Evolutionary conservation across 2,113 vertebrate genomes (phyloP).

Genomic region (Pseudopodoces humilis): DNA sequence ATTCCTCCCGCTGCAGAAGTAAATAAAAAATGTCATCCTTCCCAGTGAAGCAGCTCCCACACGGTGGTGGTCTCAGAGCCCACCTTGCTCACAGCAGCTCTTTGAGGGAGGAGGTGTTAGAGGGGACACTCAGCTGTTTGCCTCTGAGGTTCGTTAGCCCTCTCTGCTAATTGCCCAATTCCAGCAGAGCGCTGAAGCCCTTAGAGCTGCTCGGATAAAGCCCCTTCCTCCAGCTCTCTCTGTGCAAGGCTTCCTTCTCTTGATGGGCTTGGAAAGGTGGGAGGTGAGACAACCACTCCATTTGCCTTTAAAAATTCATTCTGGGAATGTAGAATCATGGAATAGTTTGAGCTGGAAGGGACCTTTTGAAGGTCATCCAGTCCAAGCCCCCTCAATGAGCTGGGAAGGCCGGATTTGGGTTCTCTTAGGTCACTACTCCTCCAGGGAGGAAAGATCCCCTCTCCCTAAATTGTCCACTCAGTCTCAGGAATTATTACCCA

Average conservation of each 20-base stretch:
- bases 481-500: not conserved
- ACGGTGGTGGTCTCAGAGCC: not conserved
- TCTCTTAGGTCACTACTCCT: accelerated
- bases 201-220: not conserved
- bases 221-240: no score
- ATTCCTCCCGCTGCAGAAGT: accelerated
- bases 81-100: not conserved
- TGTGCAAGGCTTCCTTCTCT: accelerated
- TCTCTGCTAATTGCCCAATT: not conserved
- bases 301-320: not conserved
- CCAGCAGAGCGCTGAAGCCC: not conserved
- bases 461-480: not conserved
- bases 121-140: not conserved
- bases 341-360: not conserved
- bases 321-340: not conserved
- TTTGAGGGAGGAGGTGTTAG: not conserved
- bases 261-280: accelerated
- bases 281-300: not conserved
- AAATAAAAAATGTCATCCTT: not conserved
- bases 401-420: accelerated
- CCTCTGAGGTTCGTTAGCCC: not conserved
- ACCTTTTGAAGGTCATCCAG: not conserved
- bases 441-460: not conserved
- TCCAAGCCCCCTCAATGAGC: not conserved
- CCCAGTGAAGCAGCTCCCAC: not conserved